phyloP scores from a whole-genome alignment of 2,113 vertebrate species.

The Phalacrocorax pelagicus region DNA sequence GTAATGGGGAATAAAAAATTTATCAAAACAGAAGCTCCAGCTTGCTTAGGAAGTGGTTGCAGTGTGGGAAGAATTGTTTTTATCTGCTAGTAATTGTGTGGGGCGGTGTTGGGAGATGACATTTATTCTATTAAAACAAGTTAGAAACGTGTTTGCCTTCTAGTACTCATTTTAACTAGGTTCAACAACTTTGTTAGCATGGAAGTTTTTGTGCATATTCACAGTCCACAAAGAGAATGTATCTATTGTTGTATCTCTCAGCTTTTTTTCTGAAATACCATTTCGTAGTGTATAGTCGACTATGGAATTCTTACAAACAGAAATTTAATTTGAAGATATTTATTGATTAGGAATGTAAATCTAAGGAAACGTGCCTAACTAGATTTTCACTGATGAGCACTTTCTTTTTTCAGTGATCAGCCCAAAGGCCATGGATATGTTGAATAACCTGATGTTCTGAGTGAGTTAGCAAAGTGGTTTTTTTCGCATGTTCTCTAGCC shows the following conservation, averaged over 20 bases:
- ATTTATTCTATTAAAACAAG: background rate
- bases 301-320: background rate
- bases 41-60: background rate
- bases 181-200: background rate
- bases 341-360: background rate
- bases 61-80: background rate
- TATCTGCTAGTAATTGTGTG: background rate
- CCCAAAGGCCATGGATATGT: background rate
- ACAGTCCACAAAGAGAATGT: background rate
- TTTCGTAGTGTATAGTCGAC: background rate
- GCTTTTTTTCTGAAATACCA: background rate
- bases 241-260: background rate
- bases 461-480: background rate
- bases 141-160: background rate
- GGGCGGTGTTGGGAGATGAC: background rate
- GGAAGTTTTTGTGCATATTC: background rate
- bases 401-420: background rate
- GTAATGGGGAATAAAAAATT: background rate
- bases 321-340: background rate
- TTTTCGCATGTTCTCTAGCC: background rate
- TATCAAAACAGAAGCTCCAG: background rate
- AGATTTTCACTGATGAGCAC: background rate
- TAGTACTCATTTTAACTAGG: background rate
- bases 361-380: rapidly evolving
- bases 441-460: background rate